Conservation (phyloP, 2,888 invertebrate genomes). For the Physocephala rufipes region DNA sequence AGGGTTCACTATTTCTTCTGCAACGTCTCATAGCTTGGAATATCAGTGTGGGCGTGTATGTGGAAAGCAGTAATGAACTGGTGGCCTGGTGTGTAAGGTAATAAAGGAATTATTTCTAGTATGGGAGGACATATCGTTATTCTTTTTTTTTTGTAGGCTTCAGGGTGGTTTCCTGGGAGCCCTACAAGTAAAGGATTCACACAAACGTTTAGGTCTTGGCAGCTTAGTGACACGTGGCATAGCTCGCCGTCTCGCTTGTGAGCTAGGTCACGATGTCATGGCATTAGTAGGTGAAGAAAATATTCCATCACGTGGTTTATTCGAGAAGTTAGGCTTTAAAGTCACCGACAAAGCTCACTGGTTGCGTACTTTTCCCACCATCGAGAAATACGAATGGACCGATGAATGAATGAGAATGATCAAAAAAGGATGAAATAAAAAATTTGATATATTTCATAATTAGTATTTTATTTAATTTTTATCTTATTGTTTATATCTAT, state of each 20-base stretch:
- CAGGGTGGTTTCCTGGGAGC: conserved; percentile 56
- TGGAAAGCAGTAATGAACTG: conserved; percentile 49
- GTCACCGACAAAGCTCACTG: conserved; percentile 50
- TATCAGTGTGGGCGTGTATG: conserved; percentile 56
- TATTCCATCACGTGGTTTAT: conserved; percentile 49
- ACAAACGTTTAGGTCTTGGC: conserved; percentile 54
- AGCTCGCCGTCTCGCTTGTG: conserved; percentile 47
- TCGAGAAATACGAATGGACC: conserved; percentile 30
- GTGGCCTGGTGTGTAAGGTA: conserved; percentile 64
- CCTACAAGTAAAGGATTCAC: conserved; percentile 53
- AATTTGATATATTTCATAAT: neutral
- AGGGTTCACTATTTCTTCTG: conserved; percentile 56
- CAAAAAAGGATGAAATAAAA: neutral
- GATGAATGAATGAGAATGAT: conserved; percentile 17
- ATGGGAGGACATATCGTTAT: neutral
- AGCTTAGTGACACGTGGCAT: conserved; percentile 49
- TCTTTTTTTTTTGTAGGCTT: conserved; percentile 43
- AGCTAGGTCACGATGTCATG: conserved; percentile 53
- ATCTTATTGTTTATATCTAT: neutral
- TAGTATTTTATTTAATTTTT: neutral
- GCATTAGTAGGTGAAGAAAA: conserved; percentile 53
- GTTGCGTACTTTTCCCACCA: conserved; percentile 48
- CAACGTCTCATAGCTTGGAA: conserved; percentile 56
- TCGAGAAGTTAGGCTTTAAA: conserved; percentile 55
- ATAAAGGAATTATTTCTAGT: neutral